Evolutionary conservation across 2,113 vertebrate genomes (phyloP).

Genomic region (Psilopogon haemacephalus): DNA sequence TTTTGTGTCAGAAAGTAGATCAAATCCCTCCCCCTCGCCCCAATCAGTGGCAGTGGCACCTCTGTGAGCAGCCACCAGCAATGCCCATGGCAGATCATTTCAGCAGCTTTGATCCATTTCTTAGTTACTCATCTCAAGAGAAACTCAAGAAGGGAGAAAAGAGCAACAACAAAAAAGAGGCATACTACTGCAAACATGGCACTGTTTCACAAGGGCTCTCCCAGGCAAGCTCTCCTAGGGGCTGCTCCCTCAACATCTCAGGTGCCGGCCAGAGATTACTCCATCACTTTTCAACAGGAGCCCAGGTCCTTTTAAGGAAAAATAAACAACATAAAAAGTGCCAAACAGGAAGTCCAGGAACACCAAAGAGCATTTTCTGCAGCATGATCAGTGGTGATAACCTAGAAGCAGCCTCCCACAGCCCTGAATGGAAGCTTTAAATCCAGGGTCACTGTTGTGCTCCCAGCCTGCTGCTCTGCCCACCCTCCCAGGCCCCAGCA

Average conservation of each 20-base stretch:
- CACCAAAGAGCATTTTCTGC: slow-evolving; percentile 43
- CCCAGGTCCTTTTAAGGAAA: slow-evolving; percentile 73
- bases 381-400: not conserved
- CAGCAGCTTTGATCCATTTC: not conserved
- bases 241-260: slow-evolving; percentile 66
- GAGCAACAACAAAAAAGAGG: slow-evolving; percentile 45
- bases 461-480: not conserved
- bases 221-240: slow-evolving; percentile 64
- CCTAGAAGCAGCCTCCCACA: not conserved
- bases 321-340: slow-evolving; percentile 66
- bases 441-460: not conserved
- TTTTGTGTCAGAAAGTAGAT: not conserved
- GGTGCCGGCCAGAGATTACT: slow-evolving; percentile 62
- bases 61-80: not conserved
- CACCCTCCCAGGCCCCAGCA: not conserved
- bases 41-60: not conserved
- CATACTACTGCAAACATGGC: slow-evolving; percentile 69
- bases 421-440: not conserved
- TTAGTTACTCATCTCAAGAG: slow-evolving; percentile 30
- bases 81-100: not conserved
- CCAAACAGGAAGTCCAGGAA: slow-evolving; percentile 35
- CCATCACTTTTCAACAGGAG: slow-evolving; percentile 69
- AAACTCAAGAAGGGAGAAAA: slow-evolving; percentile 8
- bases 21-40: not conserved
- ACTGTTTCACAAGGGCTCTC: slow-evolving; percentile 71